Percentiles rank a stretch among this genome's conserved stretches.
These are phyloP conservation scores for Troglohyphantes excavatus DNA, from an alignment of 2,888 invertebrate species.

Conservation along the genomic window DNA sequence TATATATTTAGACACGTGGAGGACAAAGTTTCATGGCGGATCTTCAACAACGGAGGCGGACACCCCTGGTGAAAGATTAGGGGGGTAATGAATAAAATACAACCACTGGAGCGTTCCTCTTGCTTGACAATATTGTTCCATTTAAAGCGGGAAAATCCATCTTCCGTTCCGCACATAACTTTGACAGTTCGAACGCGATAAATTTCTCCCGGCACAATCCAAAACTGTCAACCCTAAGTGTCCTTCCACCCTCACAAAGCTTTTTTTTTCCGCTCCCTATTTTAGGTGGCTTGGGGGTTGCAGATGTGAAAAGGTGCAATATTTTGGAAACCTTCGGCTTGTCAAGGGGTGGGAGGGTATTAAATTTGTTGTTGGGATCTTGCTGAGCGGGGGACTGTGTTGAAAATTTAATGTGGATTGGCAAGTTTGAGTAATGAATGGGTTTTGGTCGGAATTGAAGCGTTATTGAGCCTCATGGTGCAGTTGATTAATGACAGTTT, in stretches of 20 bases:
- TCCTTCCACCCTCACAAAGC: conserved; percentile 20
- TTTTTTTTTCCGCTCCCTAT: conserved; percentile 30
- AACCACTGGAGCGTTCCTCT: conserved; percentile 37
- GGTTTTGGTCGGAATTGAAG: background rate
- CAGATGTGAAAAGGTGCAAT: conserved; percentile 56
- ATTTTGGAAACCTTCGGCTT: conserved; percentile 27
- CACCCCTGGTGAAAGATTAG: conserved; percentile 34
- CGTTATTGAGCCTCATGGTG: background rate
- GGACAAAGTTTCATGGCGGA: background rate
- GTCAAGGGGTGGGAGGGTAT: conserved; percentile 26
- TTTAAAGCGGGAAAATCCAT: conserved; percentile 68
- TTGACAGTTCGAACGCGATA: conserved; percentile 70
- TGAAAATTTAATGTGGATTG: conserved; percentile 10
- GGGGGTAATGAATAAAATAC: conserved; percentile 64
- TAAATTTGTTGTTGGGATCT: conserved; percentile 24
- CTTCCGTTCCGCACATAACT: conserved; percentile 56
- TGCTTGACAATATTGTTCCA: conserved; percentile 59
- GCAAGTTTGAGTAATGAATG: conserved; percentile 26
- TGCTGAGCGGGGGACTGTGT: background rate
- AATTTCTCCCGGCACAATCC: conserved; percentile 57
- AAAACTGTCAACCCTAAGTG: conserved; percentile 66
- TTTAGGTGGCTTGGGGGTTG: conserved; percentile 46
- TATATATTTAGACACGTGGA: background rate
- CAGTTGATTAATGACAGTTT: background rate
- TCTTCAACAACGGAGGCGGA: background rate